Evolutionary conservation across 2,888 invertebrate species (phyloP), one percentile per base, ranked within the genome.

Genomic region (Plebejus anna): DNA sequence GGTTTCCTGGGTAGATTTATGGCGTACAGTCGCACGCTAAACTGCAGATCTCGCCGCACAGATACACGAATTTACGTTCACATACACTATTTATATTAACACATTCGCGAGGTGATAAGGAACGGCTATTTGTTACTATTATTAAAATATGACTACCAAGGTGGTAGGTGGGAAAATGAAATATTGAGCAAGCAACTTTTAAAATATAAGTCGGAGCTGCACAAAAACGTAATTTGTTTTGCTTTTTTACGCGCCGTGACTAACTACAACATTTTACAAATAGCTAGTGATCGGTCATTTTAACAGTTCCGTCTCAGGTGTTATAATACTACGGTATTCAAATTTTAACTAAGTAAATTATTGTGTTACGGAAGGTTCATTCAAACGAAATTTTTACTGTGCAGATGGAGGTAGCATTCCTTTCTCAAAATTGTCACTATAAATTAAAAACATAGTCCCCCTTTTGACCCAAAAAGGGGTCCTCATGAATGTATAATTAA

Each of bases 21-120:
- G 78, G 78, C 79, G 81, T 81, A 81, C 81, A 82, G 80, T 82
- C 81, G 81, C 84, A 83, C 83, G 83, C 84, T 81, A 83, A 83
- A 83, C 79, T 83, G 83, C 79, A 84, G 84, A 84, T 84, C 81
- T 77, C 76, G 75, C 55, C 76, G 70, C 77, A 76, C 78, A 80
- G 80, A 80, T 80, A 80, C 78, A 80, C 78, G 72, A 79, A 80
- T 80, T 80, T 79, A 80, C 75, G 78, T 77, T 78, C 76, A 61
- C 76, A 76, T 75, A 73, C 42, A 51, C 38, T 9, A 57, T 72
- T 55, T 47, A 76, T 76, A 61, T 55, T 72, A 71, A 55, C 73
- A 73, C 73, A 32, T 55, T 55, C 32, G 51, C 73, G 2, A 55
- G 13, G 22, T 42, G 42, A 42, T 71, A 71, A 66, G 66, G 16